Percentiles rank a stretch among this genome's conserved stretches.
Evolutionary conservation across 64 coral and sea anemone species (phyloP).

Genomic region (Montipora efflorescens): DNA sequence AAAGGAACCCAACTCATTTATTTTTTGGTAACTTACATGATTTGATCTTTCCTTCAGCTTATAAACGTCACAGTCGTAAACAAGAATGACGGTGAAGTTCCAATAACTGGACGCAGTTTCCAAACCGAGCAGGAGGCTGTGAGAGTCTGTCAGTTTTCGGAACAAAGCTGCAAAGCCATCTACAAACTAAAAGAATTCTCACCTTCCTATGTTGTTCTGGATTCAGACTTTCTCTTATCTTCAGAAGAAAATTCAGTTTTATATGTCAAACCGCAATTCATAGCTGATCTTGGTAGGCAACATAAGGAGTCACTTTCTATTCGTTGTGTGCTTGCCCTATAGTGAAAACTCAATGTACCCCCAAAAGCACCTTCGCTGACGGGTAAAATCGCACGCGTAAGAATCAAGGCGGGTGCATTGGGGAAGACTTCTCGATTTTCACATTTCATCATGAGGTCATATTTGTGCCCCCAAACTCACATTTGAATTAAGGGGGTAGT

Average conservation of each 20-base stretch:
- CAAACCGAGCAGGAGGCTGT: constrained; percentile 22
- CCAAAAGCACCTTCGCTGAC: too few relatives aligned
- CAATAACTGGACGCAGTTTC: not conserved
- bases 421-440: too few relatives aligned
- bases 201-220: not conserved
- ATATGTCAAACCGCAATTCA: constrained; percentile 20
- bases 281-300: not conserved
- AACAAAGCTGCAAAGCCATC: constrained; percentile 8
- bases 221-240: not conserved
- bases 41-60: not conserved
- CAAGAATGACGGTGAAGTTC: not conserved
- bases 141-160: not conserved
- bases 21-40: not conserved
- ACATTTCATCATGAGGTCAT: too few relatives aligned
- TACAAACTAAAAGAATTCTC: not conserved
- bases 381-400: too few relatives aligned
- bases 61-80: not conserved
- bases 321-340: too few relatives aligned
- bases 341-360: too few relatives aligned
- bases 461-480: too few relatives aligned
- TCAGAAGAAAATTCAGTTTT: not conserved
- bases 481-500: too few relatives aligned
- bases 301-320: not conserved
- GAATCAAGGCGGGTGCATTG: too few relatives aligned
- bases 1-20: not conserved